A percentile compares a stretch with the other conserved stretches of the same genome.
Conservation (phyloP, 1,140 invertebrate species). For the Uloborus diversus region DNA sequence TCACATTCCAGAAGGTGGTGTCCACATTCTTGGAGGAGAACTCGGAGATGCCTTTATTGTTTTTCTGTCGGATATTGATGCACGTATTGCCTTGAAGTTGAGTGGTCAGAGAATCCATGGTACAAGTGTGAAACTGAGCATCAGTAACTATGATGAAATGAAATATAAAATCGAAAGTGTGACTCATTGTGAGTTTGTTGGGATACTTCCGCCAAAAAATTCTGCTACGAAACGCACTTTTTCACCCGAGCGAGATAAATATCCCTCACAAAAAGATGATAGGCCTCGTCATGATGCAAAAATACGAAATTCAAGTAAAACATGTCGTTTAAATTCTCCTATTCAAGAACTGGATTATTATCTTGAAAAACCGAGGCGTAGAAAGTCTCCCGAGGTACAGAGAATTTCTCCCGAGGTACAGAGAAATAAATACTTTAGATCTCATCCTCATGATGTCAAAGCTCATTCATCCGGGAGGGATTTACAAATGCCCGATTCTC, state of each 20-base stretch:
- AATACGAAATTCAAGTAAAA: neutral
- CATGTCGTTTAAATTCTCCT: neutral
- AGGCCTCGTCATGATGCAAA: neutral
- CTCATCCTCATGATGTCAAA: neutral
- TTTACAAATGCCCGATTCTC: no score
- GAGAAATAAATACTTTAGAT: neutral
- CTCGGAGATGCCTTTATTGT: constrained; percentile 98
- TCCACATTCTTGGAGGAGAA: constrained; percentile 97
- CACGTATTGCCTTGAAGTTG: constrained; percentile 90
- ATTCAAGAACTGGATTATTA: neutral
- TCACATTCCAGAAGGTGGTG: constrained; percentile 95
- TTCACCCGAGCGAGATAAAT: neutral
- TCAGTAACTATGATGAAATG: constrained; percentile 95
- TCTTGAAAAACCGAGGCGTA: neutral
- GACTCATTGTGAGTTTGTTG: constrained; percentile 45
- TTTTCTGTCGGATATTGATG: constrained; percentile 97
- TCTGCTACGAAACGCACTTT: neutral
- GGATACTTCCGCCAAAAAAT: neutral
- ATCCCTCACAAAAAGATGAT: neutral
- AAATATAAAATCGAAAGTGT: constrained; percentile 75
- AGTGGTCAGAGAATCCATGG: constrained; percentile 89
- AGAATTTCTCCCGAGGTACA: neutral
- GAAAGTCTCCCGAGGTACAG: neutral
- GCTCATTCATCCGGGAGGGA: neutral
- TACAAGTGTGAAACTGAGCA: constrained; percentile 82